These are phyloP conservation scores for Cataglyphis livida DNA, from an alignment of 2,888 invertebrate genomes.

Conservation along the genomic window DNA sequence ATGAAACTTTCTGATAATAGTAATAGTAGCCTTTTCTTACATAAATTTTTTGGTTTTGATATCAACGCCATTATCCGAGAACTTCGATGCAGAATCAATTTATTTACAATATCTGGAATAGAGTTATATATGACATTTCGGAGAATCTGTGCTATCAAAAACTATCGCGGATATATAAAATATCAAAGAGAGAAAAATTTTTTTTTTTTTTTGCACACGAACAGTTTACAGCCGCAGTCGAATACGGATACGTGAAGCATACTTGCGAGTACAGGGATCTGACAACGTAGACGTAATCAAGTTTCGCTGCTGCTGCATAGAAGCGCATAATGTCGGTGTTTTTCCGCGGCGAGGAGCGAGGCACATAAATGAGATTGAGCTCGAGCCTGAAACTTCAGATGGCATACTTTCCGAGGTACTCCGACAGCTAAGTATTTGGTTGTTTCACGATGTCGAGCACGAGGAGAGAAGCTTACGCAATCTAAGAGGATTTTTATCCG, in stretches of 20 bases:
- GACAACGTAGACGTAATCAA: not conserved
- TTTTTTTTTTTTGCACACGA: not conserved
- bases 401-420: not conserved
- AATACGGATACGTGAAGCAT: not conserved
- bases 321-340: not conserved
- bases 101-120: not conserved
- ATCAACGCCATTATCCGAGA: not conserved
- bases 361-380: constrained; percentile 37
- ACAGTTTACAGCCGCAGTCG: not conserved
- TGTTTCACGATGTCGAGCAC: not conserved
- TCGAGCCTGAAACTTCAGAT: constrained; percentile 20
- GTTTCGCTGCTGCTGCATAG: not conserved
- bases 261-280: not conserved
- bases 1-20: not conserved
- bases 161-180: not conserved
- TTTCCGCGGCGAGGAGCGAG: not conserved
- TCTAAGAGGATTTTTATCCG: constrained; percentile 35
- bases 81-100: not conserved
- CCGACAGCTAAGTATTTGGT: constrained; percentile 9
- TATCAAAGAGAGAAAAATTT: not conserved
- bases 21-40: not conserved
- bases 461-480: not conserved
- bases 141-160: not conserved
- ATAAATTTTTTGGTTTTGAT: not conserved
- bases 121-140: not conserved